A percentile compares a stretch with the other conserved stretches of the same genome.
Conservation (phyloP, 1,140 invertebrate genomes). For the Eumaeus atala region DNA sequence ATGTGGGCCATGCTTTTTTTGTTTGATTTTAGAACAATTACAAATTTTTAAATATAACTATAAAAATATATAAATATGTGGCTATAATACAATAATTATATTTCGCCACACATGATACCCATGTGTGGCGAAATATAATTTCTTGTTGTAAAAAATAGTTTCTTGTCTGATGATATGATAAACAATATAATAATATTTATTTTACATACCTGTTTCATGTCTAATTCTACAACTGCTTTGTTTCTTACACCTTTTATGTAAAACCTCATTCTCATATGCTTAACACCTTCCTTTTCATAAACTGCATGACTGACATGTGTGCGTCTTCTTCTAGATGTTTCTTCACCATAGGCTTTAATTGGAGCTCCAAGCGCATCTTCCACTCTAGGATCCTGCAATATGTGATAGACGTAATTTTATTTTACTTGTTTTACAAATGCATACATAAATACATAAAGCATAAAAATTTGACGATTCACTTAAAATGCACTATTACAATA, state of each 20-base stretch:
- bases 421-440: neutral
- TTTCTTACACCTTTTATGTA: conserved; percentile 88
- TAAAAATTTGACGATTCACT: too few species aligned
- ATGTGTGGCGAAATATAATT: too few species aligned
- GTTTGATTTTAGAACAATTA: too few species aligned
- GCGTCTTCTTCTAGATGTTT: conserved; percentile 83
- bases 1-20: too few species aligned
- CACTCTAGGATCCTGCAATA: conserved; percentile 78
- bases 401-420: conserved; percentile 10
- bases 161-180: neutral
- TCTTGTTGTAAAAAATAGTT: neutral
- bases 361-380: conserved; percentile 86
- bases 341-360: conserved; percentile 92
- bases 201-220: conserved; percentile 85
- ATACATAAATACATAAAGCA: neutral
- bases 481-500: too few species aligned
- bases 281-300: conserved; percentile 83
- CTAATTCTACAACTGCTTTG: conserved; percentile 88
- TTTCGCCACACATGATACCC: too few species aligned
- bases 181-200: conserved; percentile 14
- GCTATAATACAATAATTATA: too few species aligned
- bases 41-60: too few species aligned
- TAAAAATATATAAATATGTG: too few species aligned
- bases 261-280: conserved; percentile 91
- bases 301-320: conserved; percentile 82